Conservation (phyloP, 2,888 invertebrate genomes). For the Eretmocerus hayati region DNA sequence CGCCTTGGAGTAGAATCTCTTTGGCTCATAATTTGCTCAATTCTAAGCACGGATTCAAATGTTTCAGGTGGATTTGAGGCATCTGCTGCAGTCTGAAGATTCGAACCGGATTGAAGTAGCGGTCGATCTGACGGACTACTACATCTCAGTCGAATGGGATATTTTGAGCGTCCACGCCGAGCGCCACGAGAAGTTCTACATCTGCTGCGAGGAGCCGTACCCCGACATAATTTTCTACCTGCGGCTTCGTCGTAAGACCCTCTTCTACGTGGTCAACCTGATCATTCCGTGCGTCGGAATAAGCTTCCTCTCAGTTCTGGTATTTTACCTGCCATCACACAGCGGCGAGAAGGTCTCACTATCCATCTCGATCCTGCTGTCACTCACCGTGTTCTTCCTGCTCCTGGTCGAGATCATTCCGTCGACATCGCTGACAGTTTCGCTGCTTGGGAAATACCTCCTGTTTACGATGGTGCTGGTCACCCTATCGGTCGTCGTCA, state of each 20-base stretch:
- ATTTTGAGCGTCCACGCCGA: conserved; percentile 88
- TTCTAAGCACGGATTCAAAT: no score
- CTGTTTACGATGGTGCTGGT: conserved; percentile 93
- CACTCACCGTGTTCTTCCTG: conserved; percentile 90
- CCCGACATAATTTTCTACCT: conserved; percentile 97
- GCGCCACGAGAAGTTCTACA: conserved; percentile 87
- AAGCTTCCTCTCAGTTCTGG: conserved; percentile 91
- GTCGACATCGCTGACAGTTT: conserved; percentile 87
- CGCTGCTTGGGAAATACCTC: conserved; percentile 84
- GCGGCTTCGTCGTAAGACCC: conserved; percentile 86
- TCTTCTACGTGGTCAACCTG: conserved; percentile 95
- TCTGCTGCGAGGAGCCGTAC: conserved; percentile 94
- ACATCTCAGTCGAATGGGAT: conserved; percentile 98
- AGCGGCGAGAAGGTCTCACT: conserved; percentile 97
- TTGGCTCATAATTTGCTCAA: no score
- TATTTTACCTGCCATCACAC: conserved; percentile 96
- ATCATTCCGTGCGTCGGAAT: conserved; percentile 97
- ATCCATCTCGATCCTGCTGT: conserved; percentile 88
- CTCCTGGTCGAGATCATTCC: conserved; percentile 91
- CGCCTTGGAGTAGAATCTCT: no score
- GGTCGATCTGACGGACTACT: conserved; percentile 88
- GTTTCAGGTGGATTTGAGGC: conserved; percentile 78
- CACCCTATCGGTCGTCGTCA: conserved; percentile 86
- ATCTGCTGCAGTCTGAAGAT: conserved; percentile 78
- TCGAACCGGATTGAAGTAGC: conserved; percentile 84